Base-by-base conservation (phyloP, 2,888 invertebrate species). In the Troilus luridus region DNA sequence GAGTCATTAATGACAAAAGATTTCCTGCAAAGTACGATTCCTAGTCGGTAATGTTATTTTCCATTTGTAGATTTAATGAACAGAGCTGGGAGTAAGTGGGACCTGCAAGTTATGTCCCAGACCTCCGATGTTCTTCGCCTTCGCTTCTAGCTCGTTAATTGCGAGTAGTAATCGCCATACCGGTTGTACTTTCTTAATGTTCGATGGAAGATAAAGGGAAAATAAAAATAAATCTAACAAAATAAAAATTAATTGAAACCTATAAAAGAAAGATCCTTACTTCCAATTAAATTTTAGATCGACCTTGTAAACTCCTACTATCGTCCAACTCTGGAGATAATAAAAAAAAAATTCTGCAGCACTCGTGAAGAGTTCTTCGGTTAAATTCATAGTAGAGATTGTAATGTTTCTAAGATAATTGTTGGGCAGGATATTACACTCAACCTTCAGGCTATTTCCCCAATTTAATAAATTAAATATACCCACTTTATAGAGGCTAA, bases 31-130 rank as follows among this genome's bases (percentile, higher is more conserved):
- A 27, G 72, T 24, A 72, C 24, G 27, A 72, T 72, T n/a, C 72
- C 14, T 10, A 6, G n/a, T 14, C 0, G 27, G 12, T 24, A 27
- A 72, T 24, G 85, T 85, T 85, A 85, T 58, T 85, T 85, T 58
- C 56, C 56, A 85, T 85, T 85, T 85, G 85, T n/a, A 56, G 85
- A 58, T 54, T n/a, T 85, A 56, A 56, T 85, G 85, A 56, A 58
- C n/a, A n/a, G n/a, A 56, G 85, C 56, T 85, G 85, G n/a, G 1
- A 56, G 56, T 85, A 85, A 85, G 21, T n/a, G 85, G n/a, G 27
- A 85, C 85, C 85, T 85, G 85, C 85, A 85, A 54, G n/a, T 85
- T 85, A 85, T 85, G 85, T 85, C 56, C 41, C 81, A 19, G 81
- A 0, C 41, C 81, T 85, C 7, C 54, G 10, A 58, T 56, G 85